Base-by-base conservation (phyloP, 35 echinoderm and acorn worm genomes). In the Apostichopus parvimensis region DNA sequence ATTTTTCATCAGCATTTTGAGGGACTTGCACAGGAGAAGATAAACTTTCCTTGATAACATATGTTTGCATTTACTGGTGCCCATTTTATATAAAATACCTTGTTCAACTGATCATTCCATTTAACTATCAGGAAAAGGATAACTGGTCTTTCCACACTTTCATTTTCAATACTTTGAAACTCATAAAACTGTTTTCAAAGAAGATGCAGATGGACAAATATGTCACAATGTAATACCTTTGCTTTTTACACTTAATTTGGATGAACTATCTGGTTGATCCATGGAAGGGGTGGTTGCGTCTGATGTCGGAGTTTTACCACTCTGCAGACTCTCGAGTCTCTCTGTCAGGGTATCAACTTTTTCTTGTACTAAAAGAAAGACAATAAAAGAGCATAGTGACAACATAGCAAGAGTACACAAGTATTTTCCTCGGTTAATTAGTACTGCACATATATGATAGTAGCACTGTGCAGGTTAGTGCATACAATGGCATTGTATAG, bases 301-400 rank as follows among this genome's bases (percentile, higher is more conserved):
- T 21, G 95, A 90, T 70, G 89, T 87, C 4, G 85, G 72, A 54
- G 92, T 92, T 72, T 95, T 95, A 4, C 92, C 96, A 87, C 90
- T 91, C 70, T 98, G 94, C 0, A 94, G 53, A 57, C 82, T 91
- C 53, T 98, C 97, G 7, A 99, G 83, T 58, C 95, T 99, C 55
- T 96, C 95, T 72, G 97, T 94, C 34, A 96, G 80, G n/a, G 92
- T 87, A 55, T 96, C 95, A 21, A 96, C 97, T 88, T 96, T 96
- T 7, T 96, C 93, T 87, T 96, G 95, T 64, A 99, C 97, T 99
- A 60, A 9, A 80, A 71, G 62, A 57, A 24, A 23, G 34, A 45
- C 34, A 45, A 45, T 45, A 77, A 82, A 73, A 13, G 4, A 77
- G 8, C 11, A 57, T 34, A 54, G 13, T 3, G 15, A 80, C 55